Evolutionary conservation across 2,797 vertebrate genomes (phyloP).

Genomic region (Phrynocephalus forsythii): DNA sequence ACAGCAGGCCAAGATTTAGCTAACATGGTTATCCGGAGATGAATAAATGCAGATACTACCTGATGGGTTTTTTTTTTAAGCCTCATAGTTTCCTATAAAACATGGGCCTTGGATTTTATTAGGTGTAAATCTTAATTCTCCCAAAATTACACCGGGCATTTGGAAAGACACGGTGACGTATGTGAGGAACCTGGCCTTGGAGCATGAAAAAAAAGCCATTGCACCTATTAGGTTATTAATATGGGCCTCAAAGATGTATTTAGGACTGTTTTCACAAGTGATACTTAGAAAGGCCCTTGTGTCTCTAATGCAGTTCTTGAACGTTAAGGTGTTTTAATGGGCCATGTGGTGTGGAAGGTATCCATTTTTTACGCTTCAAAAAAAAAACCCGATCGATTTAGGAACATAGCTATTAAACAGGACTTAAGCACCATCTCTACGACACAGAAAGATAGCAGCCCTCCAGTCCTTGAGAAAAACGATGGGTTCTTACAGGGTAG

Average conservation of each 20-base stretch:
- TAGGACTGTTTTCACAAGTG: conserved; percentile 21
- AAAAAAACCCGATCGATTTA: neutral
- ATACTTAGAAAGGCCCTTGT: neutral
- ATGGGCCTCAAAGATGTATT: conserved; percentile 8
- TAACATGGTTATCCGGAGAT: neutral
- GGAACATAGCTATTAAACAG: neutral
- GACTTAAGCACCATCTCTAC: neutral
- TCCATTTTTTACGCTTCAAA: neutral
- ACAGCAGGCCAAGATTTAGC: neutral
- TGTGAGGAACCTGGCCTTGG: conserved; percentile 18
- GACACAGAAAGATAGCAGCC: neutral
- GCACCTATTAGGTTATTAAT: neutral
- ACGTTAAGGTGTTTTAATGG: conserved; percentile 18
- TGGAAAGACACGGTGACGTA: conserved; percentile 1
- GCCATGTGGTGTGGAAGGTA: conserved; percentile 10
- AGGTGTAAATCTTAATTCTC: conserved; percentile 31
- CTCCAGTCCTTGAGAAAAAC: no score
- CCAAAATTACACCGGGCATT: conserved; percentile 17
- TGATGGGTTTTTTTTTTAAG: neutral
- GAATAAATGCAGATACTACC: conserved; percentile 16
- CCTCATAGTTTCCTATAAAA: conserved; percentile 3
- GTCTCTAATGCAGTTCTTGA: neutral
- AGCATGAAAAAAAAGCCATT: neutral
- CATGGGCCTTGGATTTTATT: conserved; percentile 7
- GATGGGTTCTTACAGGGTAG: neutral